Conservation (phyloP, 2,888 invertebrate genomes). For the Oscheius sp. region DNA sequence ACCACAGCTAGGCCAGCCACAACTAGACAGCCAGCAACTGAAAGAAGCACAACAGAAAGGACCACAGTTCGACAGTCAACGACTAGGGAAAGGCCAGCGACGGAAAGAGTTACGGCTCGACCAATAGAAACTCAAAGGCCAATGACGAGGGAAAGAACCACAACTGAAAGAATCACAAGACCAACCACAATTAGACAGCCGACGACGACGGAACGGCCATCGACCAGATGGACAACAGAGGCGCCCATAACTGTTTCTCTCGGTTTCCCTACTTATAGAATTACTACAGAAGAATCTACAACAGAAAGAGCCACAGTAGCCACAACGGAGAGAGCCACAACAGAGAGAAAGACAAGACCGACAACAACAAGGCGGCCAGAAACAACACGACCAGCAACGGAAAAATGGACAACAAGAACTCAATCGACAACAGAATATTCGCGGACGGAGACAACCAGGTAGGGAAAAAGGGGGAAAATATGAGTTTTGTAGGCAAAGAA, state of each 20-base stretch:
- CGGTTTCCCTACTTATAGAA: neutral
- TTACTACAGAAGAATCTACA: constrained; percentile 8
- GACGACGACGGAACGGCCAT: neutral
- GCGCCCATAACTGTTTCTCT: neutral
- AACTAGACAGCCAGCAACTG: no score
- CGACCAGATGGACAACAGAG: constrained; percentile 4
- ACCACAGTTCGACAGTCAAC: no score
- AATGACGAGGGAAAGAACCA: neutral
- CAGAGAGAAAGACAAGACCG: constrained; percentile 27
- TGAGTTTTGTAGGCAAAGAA: neutral
- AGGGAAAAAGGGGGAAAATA: neutral
- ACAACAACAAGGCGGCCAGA: constrained; percentile 32
- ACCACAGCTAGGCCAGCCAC: no score
- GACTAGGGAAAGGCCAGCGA: neutral
- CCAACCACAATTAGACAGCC: constrained; percentile 3
- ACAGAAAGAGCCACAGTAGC: constrained; percentile 2
- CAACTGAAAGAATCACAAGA: no score
- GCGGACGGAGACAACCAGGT: neutral
- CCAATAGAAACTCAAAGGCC: neutral
- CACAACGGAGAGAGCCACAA: constrained; percentile 1
- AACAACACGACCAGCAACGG: constrained; percentile 29
- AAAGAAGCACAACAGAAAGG: no score
- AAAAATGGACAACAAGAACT: neutral
- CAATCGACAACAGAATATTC: neutral
- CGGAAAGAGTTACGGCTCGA: constrained; percentile 1